phyloP scores from a whole-genome alignment of 2,888 invertebrate genomes.

The Gymnosoma rotundatum region DNA sequence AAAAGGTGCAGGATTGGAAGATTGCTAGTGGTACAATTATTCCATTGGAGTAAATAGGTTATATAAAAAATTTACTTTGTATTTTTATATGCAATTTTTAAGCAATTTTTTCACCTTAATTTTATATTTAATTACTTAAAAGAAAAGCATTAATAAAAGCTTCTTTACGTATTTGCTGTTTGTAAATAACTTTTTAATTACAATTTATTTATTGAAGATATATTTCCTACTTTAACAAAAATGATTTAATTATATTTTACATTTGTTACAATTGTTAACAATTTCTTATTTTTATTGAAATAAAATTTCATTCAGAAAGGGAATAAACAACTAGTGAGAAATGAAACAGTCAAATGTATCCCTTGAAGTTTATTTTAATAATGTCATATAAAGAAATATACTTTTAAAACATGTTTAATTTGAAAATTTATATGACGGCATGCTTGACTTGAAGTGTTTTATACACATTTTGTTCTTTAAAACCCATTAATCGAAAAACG shows the following conservation, averaged over 20 bases:
- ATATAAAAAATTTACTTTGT: too few relatives aligned
- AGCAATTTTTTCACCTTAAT: too few relatives aligned
- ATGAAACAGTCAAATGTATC: conserved; percentile 15
- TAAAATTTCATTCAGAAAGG: neutral
- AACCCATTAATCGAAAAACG: conserved; percentile 58
- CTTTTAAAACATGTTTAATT: conserved; percentile 20
- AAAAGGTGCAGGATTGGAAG: too few relatives aligned
- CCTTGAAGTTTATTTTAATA: conserved; percentile 29
- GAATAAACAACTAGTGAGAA: neutral
- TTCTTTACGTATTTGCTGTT: neutral
- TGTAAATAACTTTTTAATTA: neutral
- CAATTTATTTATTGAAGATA: neutral
- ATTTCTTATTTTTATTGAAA: conserved; percentile 23
- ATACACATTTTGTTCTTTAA: conserved; percentile 27
- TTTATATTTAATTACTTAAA: too few relatives aligned
- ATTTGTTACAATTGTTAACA: neutral
- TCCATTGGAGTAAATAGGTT: too few relatives aligned
- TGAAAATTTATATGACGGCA: neutral
- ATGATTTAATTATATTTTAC: conserved; percentile 17
- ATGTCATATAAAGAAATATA: neutral
- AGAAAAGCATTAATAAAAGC: too few relatives aligned
- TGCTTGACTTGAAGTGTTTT: neutral
- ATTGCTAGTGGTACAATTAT: too few relatives aligned
- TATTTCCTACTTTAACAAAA: conserved; percentile 9
- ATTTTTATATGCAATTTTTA: too few relatives aligned